Conservation (phyloP, 2,113 vertebrate genomes). For the Tachuris rubrigastra region DNA sequence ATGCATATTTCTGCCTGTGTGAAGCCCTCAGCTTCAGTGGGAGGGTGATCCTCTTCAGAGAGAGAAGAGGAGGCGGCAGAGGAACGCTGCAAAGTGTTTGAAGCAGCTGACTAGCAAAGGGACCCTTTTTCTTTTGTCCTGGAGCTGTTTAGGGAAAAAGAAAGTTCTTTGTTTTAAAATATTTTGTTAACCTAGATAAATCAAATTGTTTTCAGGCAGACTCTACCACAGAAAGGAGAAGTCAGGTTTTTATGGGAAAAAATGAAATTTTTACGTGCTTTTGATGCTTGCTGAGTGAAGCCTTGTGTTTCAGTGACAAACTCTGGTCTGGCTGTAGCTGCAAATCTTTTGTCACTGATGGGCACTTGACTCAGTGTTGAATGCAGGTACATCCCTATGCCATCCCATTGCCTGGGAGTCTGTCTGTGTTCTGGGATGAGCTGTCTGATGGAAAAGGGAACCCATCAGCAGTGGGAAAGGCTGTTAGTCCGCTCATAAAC, state of each 20-base stretch:
- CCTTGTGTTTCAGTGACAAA: neutral
- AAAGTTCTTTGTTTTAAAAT: neutral
- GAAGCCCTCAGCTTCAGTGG: neutral
- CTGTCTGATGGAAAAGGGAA: neutral
- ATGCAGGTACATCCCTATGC: fast-evolving
- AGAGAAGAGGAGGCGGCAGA: neutral
- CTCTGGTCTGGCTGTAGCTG: fast-evolving
- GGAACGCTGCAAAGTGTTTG: fast-evolving
- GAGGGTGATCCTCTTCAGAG: neutral
- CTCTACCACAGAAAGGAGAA: neutral
- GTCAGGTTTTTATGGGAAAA: neutral
- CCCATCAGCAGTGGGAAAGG: neutral
- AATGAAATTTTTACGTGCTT: neutral
- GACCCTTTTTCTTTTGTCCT: neutral
- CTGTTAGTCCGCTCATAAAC: no score
- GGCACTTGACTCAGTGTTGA: neutral
- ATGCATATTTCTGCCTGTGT: neutral
- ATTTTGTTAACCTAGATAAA: neutral
- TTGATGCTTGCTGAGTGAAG: neutral
- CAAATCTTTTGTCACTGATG: neutral
- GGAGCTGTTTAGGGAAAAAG: neutral
- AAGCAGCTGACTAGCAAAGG: neutral
- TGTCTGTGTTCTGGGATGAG: fast-evolving
- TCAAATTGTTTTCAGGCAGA: neutral
- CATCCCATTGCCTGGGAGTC: neutral